Evolutionary conservation across 1,140 invertebrate genomes (phyloP), one percentile per base, ranked within the genome.

Genomic region (Zaprionus camerounensis): DNA sequence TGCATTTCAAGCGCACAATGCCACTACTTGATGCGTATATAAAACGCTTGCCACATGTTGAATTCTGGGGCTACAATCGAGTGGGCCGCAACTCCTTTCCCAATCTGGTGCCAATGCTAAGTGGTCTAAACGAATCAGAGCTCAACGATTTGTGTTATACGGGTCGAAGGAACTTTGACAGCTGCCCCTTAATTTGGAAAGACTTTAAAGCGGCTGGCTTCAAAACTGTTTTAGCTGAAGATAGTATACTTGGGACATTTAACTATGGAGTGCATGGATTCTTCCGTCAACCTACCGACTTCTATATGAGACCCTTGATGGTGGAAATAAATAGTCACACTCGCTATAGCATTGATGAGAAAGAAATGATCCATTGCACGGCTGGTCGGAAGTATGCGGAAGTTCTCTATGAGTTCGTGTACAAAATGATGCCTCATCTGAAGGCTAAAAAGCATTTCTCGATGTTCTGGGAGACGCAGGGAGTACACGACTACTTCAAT

Each of bases 1-100:
- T 98, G 71, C 97, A 98, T 93, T 96, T 97, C 65, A 94, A 96
- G 58, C 94, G 97, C 44, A 95, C 96, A 58, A 96, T 98, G 95
- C 96, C 96, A 0, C 94, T 94, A 79, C 96, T 96, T 1, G 87
- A 94, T 4, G 80, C 92, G 2, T 95, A 94, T 76, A 92, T 97
- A 4, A 26, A 69, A n/a, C 93, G 93, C 2, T 91, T 96, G 24
- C 94, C 93, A 0, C 95, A 95, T 7, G 94, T 96, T 5, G 95
- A 96, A 91, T 93, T 97, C 70, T 80, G 95, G 20, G 97, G 97
- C 9, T 97, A 96, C 87, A 97, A 96, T 75, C 97, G 97, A 93
- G 94, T 97, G 2, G 97, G 94, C 0, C 95, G 96, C 77, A 97
- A 97, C 82, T 96, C 96, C 0, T 97, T 96, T 88, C 96, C 96